phyloP scores from a whole-genome alignment of 2,113 vertebrate species.

The Neodon shergylaensis region DNA sequence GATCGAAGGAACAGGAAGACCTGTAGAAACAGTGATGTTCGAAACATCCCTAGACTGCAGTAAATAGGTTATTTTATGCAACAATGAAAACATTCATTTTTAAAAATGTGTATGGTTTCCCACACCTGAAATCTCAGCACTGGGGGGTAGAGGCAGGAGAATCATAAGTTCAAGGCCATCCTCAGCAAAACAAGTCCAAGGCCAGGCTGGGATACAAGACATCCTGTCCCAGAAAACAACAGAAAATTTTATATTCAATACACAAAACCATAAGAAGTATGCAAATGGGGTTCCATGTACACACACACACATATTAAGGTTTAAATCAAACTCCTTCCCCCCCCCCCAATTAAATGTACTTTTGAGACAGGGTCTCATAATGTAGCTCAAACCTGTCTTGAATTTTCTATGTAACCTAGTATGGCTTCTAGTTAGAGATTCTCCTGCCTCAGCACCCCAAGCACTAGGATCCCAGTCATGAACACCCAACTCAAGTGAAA shows the following conservation, averaged over 20 bases:
- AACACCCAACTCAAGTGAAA: not conserved
- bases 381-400: not conserved
- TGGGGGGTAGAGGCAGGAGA: not conserved
- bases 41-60: not conserved
- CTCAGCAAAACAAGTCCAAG: not conserved
- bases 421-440: not conserved
- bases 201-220: not conserved
- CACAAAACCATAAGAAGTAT: not conserved
- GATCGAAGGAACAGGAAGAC: not conserved
- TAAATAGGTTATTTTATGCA: not conserved
- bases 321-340: not conserved
- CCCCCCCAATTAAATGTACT: not conserved
- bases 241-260: not conserved
- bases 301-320: not conserved
- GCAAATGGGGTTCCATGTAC: not conserved
- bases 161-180: not conserved
- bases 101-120: not conserved
- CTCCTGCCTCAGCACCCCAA: not conserved
- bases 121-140: not conserved
- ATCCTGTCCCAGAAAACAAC: not conserved
- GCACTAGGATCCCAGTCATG: not conserved
- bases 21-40: not conserved
- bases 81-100: not conserved
- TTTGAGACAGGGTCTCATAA: not conserved
- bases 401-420: not conserved